Evolutionary conservation across 2,888 invertebrate genomes (phyloP).

Genomic region (Hypomecis atomaria): DNA sequence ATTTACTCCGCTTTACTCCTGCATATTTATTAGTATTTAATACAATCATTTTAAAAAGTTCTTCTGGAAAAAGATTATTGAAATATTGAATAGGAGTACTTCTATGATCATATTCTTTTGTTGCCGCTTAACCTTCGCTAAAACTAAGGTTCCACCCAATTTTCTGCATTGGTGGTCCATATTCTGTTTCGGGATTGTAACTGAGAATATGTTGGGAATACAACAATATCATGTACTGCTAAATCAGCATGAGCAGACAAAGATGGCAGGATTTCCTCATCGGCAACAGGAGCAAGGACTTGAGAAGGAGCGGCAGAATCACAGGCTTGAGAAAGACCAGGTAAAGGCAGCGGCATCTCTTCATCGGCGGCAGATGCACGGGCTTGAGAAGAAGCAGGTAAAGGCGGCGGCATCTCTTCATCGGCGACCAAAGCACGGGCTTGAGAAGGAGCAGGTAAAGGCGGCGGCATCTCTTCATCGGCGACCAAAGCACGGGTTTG

Average conservation of each 20-base stretch:
- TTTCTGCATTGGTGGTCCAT: constrained; percentile 28
- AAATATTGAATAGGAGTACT: constrained; percentile 33
- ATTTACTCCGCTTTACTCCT: constrained; percentile 28
- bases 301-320: constrained; percentile 6
- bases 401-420: no score
- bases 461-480: no score
- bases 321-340: neutral
- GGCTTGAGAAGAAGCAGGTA: no score
- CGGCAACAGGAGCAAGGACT: constrained; percentile 11
- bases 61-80: constrained; percentile 34
- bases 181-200: constrained; percentile 18
- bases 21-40: constrained; percentile 31
- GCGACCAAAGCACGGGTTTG: no score
- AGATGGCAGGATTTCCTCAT: constrained; percentile 15
- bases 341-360: neutral
- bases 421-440: no score
- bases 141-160: constrained; percentile 26
- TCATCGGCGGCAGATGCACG: neutral
- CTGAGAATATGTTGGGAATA: no score
- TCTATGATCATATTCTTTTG: constrained; percentile 27
- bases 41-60: constrained; percentile 27
- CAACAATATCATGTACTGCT: constrained; percentile 8
- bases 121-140: constrained; percentile 24
- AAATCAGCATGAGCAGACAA: constrained; percentile 29
- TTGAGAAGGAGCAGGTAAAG: no score